Evolutionary conservation across 2,797 vertebrate genomes (phyloP).

Genomic region (Cebuella pygmaea): DNA sequence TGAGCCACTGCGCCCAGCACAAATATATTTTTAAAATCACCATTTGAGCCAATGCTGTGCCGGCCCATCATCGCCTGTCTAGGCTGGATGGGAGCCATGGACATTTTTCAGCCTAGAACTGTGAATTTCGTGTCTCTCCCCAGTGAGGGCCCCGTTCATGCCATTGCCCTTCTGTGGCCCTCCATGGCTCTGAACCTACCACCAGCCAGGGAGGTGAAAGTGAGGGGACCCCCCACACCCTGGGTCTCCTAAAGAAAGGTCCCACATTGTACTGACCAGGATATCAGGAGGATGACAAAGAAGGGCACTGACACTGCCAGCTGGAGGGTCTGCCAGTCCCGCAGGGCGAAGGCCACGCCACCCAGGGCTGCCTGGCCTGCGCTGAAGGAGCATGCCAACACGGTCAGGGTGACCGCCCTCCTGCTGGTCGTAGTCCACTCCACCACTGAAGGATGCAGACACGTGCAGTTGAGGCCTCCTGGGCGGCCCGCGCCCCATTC

Average conservation of each 20-base stretch:
- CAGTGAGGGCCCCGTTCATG: fast-evolving
- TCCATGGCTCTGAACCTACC: no score
- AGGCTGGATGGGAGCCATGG: background rate
- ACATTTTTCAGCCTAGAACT: background rate
- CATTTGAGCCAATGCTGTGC: no score
- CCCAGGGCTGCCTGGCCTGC: slow-evolving; percentile 86
- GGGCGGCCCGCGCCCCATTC: fast-evolving
- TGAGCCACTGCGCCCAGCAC: background rate
- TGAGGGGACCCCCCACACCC: background rate
- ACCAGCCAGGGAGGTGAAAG: background rate
- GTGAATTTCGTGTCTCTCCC: fast-evolving
- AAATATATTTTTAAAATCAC: background rate
- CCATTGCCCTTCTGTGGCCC: background rate
- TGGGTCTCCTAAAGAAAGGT: background rate
- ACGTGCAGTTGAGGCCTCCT: fast-evolving
- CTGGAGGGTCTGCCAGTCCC: slow-evolving; percentile 89
- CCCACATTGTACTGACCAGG: slow-evolving; percentile 84
- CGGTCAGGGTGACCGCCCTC: slow-evolving; percentile 84
- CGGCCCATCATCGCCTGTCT: background rate
- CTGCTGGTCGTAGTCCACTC: slow-evolving; percentile 89
- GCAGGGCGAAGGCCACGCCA: slow-evolving; percentile 85
- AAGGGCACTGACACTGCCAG: slow-evolving; percentile 87
- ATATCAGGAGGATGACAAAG: slow-evolving; percentile 86
- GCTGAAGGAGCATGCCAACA: slow-evolving; percentile 86
- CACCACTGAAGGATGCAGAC: slow-evolving; percentile 80